A percentile compares a stretch with the other conserved stretches of the same genome.
Evolutionary conservation across 2,113 vertebrate species (phyloP).

Genomic region (Mesocricetus auratus): DNA sequence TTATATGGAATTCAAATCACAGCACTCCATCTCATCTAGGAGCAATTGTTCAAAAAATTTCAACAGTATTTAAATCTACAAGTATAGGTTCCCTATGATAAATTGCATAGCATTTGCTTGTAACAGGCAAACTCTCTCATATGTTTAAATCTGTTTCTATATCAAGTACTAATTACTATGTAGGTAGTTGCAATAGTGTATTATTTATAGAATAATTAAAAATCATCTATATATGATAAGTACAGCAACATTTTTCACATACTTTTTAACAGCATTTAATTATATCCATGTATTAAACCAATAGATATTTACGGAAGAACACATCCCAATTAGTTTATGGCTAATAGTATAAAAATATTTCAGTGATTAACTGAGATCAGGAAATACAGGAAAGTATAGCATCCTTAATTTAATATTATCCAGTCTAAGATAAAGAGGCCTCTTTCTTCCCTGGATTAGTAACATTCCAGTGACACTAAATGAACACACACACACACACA

Average conservation of each 20-base stretch:
- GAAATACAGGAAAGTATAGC: not conserved
- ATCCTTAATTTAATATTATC: slow-evolving; percentile 1
- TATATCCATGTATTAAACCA: not conserved
- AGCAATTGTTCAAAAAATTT: not conserved
- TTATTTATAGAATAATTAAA: not conserved
- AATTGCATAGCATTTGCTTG: not conserved
- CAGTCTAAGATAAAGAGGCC: not conserved
- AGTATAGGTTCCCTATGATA: not conserved
- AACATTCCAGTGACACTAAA: not conserved
- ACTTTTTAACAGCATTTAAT: not conserved
- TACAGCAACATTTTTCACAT: not conserved
- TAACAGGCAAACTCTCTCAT: not conserved
- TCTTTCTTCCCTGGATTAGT: not conserved
- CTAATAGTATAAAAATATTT: not conserved
- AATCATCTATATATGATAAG: not conserved
- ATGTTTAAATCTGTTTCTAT: not conserved
- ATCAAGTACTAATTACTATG: not conserved
- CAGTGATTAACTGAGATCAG: not conserved
- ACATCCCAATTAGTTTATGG: not conserved
- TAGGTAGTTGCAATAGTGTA: not conserved
- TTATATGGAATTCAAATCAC: not conserved
- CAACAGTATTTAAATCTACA: not conserved
- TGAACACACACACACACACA: not conserved
- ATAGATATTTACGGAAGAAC: not conserved
- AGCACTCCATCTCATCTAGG: not conserved